phyloP scores from a whole-genome alignment of 2,888 invertebrate species.

The Octodonta nipae region DNA sequence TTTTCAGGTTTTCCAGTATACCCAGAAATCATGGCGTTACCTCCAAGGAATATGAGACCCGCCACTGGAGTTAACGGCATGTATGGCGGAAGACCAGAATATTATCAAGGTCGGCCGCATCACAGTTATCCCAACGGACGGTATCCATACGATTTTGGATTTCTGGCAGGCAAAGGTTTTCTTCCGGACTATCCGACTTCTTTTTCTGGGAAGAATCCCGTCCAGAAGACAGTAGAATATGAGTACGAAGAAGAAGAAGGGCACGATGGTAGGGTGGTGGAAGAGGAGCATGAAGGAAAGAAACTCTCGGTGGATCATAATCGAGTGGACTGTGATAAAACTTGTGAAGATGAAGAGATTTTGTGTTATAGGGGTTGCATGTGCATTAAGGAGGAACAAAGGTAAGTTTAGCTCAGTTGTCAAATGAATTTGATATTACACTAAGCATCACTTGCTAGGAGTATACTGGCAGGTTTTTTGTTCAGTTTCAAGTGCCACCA shows the following conservation, averaged over 20 bases:
- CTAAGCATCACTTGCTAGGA: no score
- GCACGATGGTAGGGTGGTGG: constrained; percentile 13
- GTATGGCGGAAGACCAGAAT: constrained; percentile 29
- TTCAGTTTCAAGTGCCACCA: no score
- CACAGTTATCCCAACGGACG: constrained; percentile 14
- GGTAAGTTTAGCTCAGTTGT: constrained; percentile 19
- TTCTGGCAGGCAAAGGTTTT: constrained; percentile 22
- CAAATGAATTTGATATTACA: not conserved
- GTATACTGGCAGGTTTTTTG: no score
- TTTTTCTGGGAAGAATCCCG: constrained; percentile 10
- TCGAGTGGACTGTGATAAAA: constrained; percentile 27
- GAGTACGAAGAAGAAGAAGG: constrained; percentile 13
- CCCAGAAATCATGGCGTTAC: constrained; percentile 8
- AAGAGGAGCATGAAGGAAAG: constrained; percentile 15
- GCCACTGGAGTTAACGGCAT: constrained; percentile 20
- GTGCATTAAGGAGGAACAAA: constrained; percentile 42
- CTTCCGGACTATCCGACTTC: constrained; percentile 9
- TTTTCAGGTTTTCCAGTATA: constrained; percentile 13
- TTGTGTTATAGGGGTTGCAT: constrained; percentile 48
- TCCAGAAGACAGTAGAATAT: constrained; percentile 12
- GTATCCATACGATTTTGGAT: constrained; percentile 23
- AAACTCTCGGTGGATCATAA: constrained; percentile 7
- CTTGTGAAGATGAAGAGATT: constrained; percentile 40
- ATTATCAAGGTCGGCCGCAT: constrained; percentile 25
- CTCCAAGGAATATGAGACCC: constrained; percentile 11